phyloP scores from a whole-genome alignment of 1,140 invertebrate species.

The Periplaneta americana region DNA sequence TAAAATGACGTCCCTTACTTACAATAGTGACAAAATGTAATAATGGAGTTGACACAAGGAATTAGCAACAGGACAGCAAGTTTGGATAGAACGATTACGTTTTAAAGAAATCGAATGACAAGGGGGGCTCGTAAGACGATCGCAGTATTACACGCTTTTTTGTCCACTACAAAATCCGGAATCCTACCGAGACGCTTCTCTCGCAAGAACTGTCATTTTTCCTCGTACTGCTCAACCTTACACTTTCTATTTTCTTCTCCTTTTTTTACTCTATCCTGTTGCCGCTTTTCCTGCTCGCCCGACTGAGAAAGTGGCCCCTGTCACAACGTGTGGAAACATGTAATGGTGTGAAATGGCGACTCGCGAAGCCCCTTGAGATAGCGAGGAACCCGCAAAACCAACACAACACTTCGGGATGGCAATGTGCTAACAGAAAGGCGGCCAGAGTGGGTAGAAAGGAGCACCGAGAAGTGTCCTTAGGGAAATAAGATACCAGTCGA shows the following conservation, averaged over 20 bases:
- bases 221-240: background rate
- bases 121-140: no score
- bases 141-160: no score
- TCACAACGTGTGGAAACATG: background rate
- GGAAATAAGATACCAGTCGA: background rate
- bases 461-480: background rate
- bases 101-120: no score
- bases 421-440: background rate
- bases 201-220: background rate
- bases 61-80: no score
- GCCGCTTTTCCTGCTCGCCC: background rate
- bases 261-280: background rate
- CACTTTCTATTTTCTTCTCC: background rate
- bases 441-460: no score
- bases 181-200: no score
- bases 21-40: no score
- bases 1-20: no score
- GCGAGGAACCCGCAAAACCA: background rate
- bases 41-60: no score
- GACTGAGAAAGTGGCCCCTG: background rate
- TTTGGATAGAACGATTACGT: no score
- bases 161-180: no score
- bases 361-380: background rate
- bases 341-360: background rate
- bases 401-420: background rate